Percentiles rank a stretch among this genome's conserved stretches.
Conservation (phyloP, 2,797 vertebrate genomes). For the Pogoniulus pusillus region DNA sequence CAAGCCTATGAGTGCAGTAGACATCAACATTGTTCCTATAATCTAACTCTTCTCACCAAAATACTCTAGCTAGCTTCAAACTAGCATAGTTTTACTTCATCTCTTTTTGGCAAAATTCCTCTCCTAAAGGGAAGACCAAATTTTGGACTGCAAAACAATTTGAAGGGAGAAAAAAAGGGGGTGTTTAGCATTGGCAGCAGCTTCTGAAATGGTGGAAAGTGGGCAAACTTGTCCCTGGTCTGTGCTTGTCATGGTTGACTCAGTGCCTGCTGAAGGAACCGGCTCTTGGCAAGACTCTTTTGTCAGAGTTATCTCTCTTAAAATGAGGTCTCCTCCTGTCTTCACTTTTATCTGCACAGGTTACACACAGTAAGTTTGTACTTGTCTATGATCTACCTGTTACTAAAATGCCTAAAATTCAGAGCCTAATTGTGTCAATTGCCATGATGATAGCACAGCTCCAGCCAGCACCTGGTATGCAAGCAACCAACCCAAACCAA, state of each 20-base stretch:
- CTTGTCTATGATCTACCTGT: not conserved
- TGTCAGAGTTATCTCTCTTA: not conserved
- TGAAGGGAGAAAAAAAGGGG: not conserved
- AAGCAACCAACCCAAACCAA: not conserved
- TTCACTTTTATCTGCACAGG: not conserved
- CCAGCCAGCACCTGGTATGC: fast-evolving
- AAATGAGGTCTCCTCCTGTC: not conserved
- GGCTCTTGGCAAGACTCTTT: not conserved
- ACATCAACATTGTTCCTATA: too few species aligned
- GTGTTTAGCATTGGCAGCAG: not conserved
- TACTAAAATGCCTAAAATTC: not conserved
- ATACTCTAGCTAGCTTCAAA: too few species aligned
- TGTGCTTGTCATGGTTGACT: not conserved
- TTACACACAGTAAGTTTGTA: not conserved
- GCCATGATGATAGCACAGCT: not conserved
- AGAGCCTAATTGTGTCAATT: not conserved
- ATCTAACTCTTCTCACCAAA: too few species aligned
- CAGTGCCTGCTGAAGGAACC: not conserved
- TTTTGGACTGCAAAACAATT: not conserved
- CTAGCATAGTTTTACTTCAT: not conserved
- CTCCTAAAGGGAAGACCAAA: not conserved
- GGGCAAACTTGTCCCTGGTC: not conserved
- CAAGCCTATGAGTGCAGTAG: too few species aligned
- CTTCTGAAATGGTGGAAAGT: not conserved
- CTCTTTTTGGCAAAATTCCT: not conserved